A percentile compares a stretch with the other conserved stretches of the same genome.
Conservation (phyloP, 2,113 vertebrate genomes). For the Myiozetetes cayanensis region DNA sequence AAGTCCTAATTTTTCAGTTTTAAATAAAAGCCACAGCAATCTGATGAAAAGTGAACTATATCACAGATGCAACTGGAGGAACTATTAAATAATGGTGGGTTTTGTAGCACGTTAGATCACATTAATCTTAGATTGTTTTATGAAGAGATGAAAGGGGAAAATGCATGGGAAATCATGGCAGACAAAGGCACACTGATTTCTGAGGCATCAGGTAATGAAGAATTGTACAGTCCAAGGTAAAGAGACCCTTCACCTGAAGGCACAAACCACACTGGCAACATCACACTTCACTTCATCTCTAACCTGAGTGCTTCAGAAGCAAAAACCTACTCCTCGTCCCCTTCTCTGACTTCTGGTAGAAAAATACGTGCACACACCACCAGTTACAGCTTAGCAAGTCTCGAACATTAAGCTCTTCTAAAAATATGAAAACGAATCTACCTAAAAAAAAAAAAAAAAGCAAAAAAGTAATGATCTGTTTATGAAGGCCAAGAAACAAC, state of each 20-base stretch:
- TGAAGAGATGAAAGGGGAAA: constrained; percentile 8
- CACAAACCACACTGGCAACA: not conserved
- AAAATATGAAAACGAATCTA: not conserved
- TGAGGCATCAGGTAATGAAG: not conserved
- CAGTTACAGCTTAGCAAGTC: not conserved
- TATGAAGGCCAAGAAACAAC: not conserved
- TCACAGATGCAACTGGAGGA: not conserved
- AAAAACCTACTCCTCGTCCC: not conserved
- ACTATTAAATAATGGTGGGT: not conserved
- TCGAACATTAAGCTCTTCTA: not conserved
- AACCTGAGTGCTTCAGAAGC: not conserved
- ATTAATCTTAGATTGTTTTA: not conserved
- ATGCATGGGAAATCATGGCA: not conserved
- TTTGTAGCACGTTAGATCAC: not conserved
- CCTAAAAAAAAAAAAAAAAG: not conserved
- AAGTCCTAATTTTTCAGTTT: not conserved
- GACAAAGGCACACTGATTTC: not conserved
- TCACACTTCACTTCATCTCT: not conserved
- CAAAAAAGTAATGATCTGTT: not conserved
- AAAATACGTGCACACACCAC: not conserved
- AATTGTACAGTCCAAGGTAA: not conserved
- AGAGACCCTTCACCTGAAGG: not conserved
- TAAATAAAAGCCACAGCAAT: not conserved
- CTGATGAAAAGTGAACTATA: not conserved
- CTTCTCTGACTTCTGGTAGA: not conserved